These are phyloP conservation scores for Thelaira solivaga DNA, from an alignment of 2,888 invertebrate genomes.

Conservation along the genomic window DNA sequence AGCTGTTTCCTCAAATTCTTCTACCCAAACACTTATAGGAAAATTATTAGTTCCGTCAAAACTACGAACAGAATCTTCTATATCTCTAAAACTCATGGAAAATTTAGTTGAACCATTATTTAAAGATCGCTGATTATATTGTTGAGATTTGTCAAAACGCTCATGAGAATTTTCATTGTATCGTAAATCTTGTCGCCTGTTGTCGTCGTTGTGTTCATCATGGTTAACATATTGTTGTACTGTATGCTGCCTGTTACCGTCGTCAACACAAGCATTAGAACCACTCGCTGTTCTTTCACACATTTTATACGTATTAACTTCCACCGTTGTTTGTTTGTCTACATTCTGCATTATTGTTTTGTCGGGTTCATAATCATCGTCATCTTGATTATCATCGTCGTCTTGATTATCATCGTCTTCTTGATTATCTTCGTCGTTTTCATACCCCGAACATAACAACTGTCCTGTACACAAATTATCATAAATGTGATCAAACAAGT, in stretches of 20 bases:
- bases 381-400: background rate
- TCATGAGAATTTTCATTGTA: background rate
- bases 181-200: background rate
- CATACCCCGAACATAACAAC: background rate
- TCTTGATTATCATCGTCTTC: too few species aligned
- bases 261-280: background rate
- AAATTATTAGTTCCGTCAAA: slow-evolving; percentile 33
- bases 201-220: background rate
- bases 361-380: background rate
- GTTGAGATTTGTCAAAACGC: background rate
- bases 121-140: background rate
- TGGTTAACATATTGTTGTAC: background rate
- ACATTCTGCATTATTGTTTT: background rate
- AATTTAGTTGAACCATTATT: background rate
- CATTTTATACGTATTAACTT: background rate
- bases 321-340: background rate
- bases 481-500: slow-evolving; percentile 37
- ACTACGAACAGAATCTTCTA: slow-evolving; percentile 35
- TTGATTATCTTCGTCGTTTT: background rate
- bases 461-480: slow-evolving; percentile 5
- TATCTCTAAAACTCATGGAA: slow-evolving; percentile 18
- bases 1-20: slow-evolving; percentile 41
- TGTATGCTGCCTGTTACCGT: background rate
- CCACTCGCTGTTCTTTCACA: background rate
- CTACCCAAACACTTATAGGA: slow-evolving; percentile 25